Evolutionary conservation across 2,888 invertebrate species (phyloP).

Genomic region (Himalopsyche tibetana): DNA sequence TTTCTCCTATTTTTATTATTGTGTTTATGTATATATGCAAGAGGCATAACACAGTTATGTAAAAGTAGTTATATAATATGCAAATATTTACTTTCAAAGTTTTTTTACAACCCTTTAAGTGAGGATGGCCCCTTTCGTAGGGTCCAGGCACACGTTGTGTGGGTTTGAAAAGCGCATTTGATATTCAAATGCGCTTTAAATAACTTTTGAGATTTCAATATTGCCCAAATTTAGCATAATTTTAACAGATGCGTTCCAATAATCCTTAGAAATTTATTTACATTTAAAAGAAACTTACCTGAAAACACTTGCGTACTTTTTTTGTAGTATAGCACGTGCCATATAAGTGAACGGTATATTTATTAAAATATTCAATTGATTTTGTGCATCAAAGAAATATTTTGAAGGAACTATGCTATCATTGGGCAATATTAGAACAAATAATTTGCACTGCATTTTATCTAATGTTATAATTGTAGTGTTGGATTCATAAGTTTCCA

Average conservation of each 20-base stretch:
- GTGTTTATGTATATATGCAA: constrained; percentile 53
- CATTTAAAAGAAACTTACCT: background rate
- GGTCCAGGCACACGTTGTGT: constrained; percentile 51
- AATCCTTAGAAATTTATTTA: background rate
- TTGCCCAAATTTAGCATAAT: constrained; percentile 45
- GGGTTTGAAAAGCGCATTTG: constrained; percentile 44
- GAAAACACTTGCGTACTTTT: background rate
- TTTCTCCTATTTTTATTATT: constrained; percentile 22
- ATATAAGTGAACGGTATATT: background rate
- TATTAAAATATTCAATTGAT: background rate
- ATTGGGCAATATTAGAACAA: background rate
- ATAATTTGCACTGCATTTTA: background rate
- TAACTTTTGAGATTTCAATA: background rate
- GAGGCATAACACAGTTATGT: constrained; percentile 15
- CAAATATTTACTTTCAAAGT: constrained; percentile 60
- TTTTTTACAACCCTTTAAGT: constrained; percentile 46
- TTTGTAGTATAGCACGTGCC: background rate
- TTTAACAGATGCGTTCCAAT: background rate
- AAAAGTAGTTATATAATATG: constrained; percentile 55
- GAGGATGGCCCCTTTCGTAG: constrained; percentile 7
- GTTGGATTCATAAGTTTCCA: background rate
- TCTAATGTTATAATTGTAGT: background rate
- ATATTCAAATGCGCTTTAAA: constrained; percentile 52
- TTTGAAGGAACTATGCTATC: background rate
- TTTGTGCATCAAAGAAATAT: background rate